Evolutionary conservation across 2,888 invertebrate genomes (phyloP), one percentile per base, ranked within the genome.

Genomic region (Boloria selene): DNA sequence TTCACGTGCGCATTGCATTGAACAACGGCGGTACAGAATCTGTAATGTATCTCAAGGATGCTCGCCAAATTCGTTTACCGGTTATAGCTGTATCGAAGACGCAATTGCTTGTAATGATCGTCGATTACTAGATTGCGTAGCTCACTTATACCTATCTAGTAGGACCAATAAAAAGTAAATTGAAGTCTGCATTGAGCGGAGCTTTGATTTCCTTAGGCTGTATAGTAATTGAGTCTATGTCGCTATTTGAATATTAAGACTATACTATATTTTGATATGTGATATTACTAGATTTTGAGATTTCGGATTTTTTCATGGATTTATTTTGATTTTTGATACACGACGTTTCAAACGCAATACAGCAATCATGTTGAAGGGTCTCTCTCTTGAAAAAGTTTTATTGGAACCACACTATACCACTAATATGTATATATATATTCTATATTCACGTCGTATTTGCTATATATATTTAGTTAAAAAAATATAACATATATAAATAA

Each of bases 21-120:
- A 80, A 75, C 79, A 81, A 81, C 78, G 77, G 77, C 75, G 75
- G 71, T 73, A 71, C 73, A 75, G 70, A 75, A 76, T 70, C 67
- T 72, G 72, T 77, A 80, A 79, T 82, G 78, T 74, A 81, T 79
- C 77, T 80, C 78, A 79, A 84, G 79, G 79, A 79, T 78, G 71
- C 74, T 64, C 55, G 67, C 70, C 58, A 64, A 67, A 59, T 59
- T 61, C 50, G 16, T 69, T 70, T 66, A 66, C 52, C 51, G 53
- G 59, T 42, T 60, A 54, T 31, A 53, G 31, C 13, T 45, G 18
- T 64, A 58, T 64, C 42, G 56, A 42, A 50, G 50, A 50, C 50
- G 26, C 50, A 44, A 59, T 59, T 59, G 47, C 59, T 49, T 59
- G 47, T 59, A 59, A 49, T 59, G 49, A 59, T 31, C 26, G 59